Percentiles rank a stretch among this genome's conserved stretches.
Conservation (phyloP, 2,797 vertebrate species). For the Crocodylus rhombifer region DNA sequence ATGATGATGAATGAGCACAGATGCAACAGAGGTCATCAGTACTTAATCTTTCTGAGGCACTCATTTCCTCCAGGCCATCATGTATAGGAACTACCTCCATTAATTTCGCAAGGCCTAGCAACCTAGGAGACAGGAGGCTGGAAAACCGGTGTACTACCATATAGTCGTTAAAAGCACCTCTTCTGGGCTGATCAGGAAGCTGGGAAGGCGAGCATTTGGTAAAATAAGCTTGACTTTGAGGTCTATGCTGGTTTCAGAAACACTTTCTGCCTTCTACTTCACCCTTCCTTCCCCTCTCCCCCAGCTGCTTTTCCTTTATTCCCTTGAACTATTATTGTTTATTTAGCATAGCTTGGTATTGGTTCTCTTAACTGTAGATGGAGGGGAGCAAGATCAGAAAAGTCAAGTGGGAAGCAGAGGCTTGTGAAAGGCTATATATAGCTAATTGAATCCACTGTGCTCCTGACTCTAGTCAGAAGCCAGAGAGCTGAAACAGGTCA, state of each 20-base stretch:
- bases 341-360: background rate
- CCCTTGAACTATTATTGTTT: background rate
- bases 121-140: background rate
- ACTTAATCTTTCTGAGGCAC: background rate
- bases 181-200: background rate
- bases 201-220: background rate
- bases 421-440: background rate
- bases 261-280: background rate
- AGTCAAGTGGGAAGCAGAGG: background rate
- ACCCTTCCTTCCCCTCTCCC: background rate
- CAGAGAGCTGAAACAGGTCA: background rate
- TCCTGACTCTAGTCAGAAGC: background rate
- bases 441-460: background rate
- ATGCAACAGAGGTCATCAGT: background rate
- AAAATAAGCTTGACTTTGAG: background rate
- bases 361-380: background rate
- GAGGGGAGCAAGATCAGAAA: background rate
- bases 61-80: background rate
- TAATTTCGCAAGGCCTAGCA: background rate
- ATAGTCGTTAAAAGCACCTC: background rate
- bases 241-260: background rate
- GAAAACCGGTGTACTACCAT: background rate
- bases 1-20: background rate
- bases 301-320: background rate
- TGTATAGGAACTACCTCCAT: accelerated